phyloP scores from a whole-genome alignment of 2,797 vertebrate species.

The Tauraco hartlaubi region DNA sequence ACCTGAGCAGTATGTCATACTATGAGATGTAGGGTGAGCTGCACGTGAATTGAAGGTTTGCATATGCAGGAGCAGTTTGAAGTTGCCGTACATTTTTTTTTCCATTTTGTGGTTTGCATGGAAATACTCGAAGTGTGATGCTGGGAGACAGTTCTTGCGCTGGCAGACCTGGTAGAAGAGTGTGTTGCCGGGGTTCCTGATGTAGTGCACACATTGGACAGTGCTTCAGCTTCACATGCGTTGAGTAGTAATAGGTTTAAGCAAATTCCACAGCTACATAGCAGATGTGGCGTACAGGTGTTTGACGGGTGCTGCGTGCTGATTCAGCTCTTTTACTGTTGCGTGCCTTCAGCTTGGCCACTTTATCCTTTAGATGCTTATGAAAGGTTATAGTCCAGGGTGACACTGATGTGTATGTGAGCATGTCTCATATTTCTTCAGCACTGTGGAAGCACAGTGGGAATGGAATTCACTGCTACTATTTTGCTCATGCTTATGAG shows the following conservation, averaged over 20 bases:
- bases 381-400: background rate
- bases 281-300: background rate
- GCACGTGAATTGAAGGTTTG: background rate
- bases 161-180: background rate
- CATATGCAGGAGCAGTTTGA: background rate
- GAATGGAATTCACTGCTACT: background rate
- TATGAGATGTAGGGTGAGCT: background rate
- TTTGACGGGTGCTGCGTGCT: background rate
- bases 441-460: background rate
- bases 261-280: background rate
- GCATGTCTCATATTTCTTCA: background rate
- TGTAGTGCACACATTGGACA: accelerated
- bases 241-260: background rate
- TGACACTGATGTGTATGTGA: background rate
- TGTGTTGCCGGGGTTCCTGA: background rate
- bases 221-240: background rate
- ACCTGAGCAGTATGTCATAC: background rate
- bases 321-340: background rate
- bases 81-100: background rate
- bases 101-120: background rate
- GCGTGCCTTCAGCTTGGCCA: background rate
- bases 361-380: background rate
- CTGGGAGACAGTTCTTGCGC: background rate
- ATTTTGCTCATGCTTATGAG: background rate
- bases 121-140: background rate